Evolutionary conservation across 2,888 invertebrate genomes (phyloP).

Genomic region (Mythimna vitellina): DNA sequence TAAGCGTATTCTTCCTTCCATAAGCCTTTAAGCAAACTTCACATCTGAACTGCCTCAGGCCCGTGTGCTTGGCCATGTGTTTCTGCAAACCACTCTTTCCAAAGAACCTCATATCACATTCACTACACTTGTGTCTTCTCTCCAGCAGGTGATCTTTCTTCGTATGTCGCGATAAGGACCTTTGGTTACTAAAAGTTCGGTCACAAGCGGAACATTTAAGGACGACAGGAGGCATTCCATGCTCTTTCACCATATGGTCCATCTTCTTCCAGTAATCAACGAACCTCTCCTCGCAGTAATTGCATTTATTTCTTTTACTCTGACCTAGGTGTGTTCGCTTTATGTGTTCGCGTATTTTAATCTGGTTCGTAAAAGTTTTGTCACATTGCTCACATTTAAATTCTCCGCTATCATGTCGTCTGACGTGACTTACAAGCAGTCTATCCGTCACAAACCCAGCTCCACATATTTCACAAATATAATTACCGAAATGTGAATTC

Average conservation of each 20-base stretch:
- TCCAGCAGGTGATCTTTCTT: constrained; percentile 83
- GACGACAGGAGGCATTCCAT: constrained; percentile 71
- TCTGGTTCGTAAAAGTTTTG: constrained; percentile 69
- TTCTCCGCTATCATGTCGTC: constrained; percentile 73
- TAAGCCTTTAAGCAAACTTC: constrained; percentile 78
- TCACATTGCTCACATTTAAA: constrained; percentile 76
- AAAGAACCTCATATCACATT: constrained; percentile 83
- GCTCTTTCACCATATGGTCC: constrained; percentile 76
- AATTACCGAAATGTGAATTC: constrained; percentile 79
- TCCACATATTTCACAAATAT: constrained; percentile 74
- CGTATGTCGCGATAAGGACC: constrained; percentile 72
- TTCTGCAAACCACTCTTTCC: constrained; percentile 67
- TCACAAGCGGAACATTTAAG: constrained; percentile 79
- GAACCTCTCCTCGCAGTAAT: constrained; percentile 73
- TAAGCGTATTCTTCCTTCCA: constrained; percentile 72
- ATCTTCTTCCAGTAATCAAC: constrained; percentile 77
- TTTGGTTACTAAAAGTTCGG: constrained; percentile 73
- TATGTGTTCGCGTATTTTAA: constrained; percentile 63
- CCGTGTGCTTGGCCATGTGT: constrained; percentile 79
- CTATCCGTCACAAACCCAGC: constrained; percentile 73
- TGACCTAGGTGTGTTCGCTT: constrained; percentile 62
- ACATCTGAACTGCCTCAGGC: constrained; percentile 74
- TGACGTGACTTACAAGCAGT: constrained; percentile 69
- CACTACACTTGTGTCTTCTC: constrained; percentile 79
- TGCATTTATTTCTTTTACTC: constrained; percentile 72